phyloP scores from a whole-genome alignment of 1,140 invertebrate genomes.

The Hyposmocoma kahamanoa region DNA sequence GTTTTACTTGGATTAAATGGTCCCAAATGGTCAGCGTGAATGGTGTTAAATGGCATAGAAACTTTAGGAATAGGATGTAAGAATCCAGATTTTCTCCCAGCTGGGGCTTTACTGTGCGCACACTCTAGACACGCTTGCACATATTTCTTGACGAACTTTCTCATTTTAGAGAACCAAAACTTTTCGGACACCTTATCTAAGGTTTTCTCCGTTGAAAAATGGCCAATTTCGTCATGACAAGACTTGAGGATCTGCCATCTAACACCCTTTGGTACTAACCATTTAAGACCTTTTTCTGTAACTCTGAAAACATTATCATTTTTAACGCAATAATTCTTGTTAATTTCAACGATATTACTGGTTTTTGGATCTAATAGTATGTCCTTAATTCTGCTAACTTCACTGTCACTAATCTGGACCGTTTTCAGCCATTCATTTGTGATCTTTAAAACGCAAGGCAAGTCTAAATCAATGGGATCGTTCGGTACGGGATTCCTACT shows the following conservation, averaged over 20 bases:
- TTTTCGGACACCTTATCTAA: constrained; percentile 18
- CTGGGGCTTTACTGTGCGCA: constrained; percentile 8
- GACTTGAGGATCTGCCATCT: constrained; percentile 12
- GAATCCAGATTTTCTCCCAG: constrained; percentile 15
- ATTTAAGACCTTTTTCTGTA: neutral
- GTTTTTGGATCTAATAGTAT: neutral
- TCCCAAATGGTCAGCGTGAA: constrained; percentile 3
- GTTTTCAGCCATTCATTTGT: neutral
- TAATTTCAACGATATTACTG: neutral
- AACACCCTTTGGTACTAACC: constrained; percentile 7
- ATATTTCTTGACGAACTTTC: constrained; percentile 11
- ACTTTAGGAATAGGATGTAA: constrained; percentile 19
- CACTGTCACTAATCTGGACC: neutral
- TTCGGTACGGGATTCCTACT: constrained; percentile 7
- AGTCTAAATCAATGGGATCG: neutral
- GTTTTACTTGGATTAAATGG: neutral
- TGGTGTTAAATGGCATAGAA: constrained; percentile 10
- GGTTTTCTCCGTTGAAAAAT: constrained; percentile 26
- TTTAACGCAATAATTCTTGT: constrained; percentile 1
- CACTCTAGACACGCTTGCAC: constrained; percentile 15
- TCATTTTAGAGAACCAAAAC: constrained; percentile 24
- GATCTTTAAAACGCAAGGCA: neutral
- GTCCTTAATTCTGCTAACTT: neutral
- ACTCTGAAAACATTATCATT: neutral
- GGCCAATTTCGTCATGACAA: constrained; percentile 26